These are phyloP conservation scores for Coreoperca whiteheadi DNA, from an alignment of 2,113 vertebrate species.

Conservation along the genomic window DNA sequence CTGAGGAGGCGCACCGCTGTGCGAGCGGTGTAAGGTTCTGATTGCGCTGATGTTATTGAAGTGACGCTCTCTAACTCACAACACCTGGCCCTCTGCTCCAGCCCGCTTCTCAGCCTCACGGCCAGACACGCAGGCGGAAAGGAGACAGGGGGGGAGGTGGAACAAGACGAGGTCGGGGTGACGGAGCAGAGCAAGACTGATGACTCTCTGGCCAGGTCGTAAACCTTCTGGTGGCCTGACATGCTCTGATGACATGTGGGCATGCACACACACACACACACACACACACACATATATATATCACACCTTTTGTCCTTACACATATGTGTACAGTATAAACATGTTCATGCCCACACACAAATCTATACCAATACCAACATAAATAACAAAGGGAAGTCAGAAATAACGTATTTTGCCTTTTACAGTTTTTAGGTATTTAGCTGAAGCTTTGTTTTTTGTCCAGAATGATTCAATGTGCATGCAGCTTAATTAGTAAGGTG, in stretches of 20 bases:
- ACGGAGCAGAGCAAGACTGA: constrained; percentile 10
- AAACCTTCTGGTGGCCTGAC: constrained; percentile 1
- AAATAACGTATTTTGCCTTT: neutral
- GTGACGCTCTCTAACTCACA: constrained; percentile 66
- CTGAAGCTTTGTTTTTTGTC: neutral
- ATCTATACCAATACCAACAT: neutral
- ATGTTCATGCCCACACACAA: neutral
- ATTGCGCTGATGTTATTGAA: constrained; percentile 65
- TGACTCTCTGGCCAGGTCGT: neutral
- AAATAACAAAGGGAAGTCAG: neutral
- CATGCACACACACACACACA: neutral
- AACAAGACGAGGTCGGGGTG: constrained; percentile 1
- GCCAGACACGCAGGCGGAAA: neutral
- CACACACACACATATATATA: neutral
- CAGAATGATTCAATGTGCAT: neutral
- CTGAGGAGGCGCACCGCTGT: constrained; percentile 49
- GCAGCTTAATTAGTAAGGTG: neutral
- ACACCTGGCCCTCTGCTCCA: constrained; percentile 66
- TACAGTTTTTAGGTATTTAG: neutral
- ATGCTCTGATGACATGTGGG: neutral
- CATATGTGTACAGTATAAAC: neutral
- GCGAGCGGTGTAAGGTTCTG: constrained; percentile 59
- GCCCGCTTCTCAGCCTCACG: neutral
- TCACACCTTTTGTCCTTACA: neutral
- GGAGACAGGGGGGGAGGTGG: neutral